A percentile compares a stretch with the other conserved stretches of the same genome.
Evolutionary conservation across 2,113 vertebrate species (phyloP).

Genomic region (Vimba vimba): DNA sequence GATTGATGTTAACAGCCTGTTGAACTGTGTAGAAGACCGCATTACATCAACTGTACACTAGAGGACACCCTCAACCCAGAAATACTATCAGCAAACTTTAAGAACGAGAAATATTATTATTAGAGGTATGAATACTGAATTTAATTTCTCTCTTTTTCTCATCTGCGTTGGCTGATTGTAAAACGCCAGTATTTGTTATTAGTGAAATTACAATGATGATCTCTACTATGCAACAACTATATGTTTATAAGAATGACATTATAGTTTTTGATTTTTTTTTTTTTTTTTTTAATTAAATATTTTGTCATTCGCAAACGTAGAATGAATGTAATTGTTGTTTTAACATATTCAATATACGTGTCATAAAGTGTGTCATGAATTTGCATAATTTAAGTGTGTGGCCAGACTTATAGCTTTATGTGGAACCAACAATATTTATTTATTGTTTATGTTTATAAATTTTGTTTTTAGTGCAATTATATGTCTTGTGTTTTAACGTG

Average conservation of each 20-base stretch:
- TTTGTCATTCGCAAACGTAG: not conserved
- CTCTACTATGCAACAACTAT: not conserved
- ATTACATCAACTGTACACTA: not conserved
- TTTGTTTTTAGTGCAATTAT: not conserved
- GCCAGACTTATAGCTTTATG: not conserved
- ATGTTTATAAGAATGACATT: not conserved
- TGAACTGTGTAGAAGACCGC: not conserved
- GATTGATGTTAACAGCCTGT: not conserved
- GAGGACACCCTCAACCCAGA: not conserved
- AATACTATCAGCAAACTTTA: not conserved
- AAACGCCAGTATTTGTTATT: not conserved
- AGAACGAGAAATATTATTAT: not conserved
- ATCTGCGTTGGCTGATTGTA: not conserved
- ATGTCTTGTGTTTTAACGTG: not conserved
- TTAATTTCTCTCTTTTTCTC: not conserved
- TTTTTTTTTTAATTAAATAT: not conserved
- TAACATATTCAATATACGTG: not conserved
- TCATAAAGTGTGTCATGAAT: not conserved
- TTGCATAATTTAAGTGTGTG: not conserved
- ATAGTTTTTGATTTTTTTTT: not conserved
- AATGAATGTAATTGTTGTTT: not conserved
- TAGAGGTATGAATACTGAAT: not conserved
- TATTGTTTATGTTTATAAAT: not conserved
- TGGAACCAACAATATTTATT: not conserved
- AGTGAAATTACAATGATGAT: not conserved